Base-by-base conservation (phyloP, 1,140 invertebrate species). In the Meloidogyne exigua region DNA sequence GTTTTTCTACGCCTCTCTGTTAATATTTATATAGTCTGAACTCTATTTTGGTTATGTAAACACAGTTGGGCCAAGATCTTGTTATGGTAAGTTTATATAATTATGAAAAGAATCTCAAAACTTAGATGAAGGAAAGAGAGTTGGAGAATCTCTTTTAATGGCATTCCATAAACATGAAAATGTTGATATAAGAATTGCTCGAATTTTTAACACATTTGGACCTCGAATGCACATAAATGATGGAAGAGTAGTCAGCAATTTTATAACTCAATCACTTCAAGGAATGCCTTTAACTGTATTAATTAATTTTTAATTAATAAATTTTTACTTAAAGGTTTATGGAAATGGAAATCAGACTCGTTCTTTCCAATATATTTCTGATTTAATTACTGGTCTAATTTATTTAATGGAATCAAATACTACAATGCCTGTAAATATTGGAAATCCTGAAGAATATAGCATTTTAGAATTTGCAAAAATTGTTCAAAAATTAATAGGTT, bases 161-260 rank as follows among this genome's bases (percentile, higher is more conserved):
- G 95, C 96, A 0, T 99, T 99, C 88, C 92, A 93, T 32, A 96
- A 96, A 86, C 95, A 98, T 88, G 95, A 98, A 88, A 93, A 94
- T 65, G 93, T 99, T 11, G 91, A 93, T 72, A 94, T 99, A 5
- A 90, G 96, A 78, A 95, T 99, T 28, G 96, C 96, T 0, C 90
- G 97, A 79, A 99, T 99, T 81, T 99, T 99, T 87, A 99, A 99
- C 87, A 99, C 97, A 0, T 99, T 96, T 88, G 97, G 97, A n/a
- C 96, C 96, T 0, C 89, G 96, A 86, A 99, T 99, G 97, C 95
- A 98, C 85, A 95, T 96, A 90, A 96, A 97, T 85, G 97, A 99
- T 89, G 96, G 96, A 7, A 89, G 97, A 63, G 96, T 99, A 3
- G 96, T 99, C 0, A 98, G 95, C 15, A 99, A 99, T 89, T 99